A percentile compares a stretch with the other conserved stretches of the same genome.
Evolutionary conservation across 2,113 vertebrate genomes (phyloP).

Genomic region (Petroica traversi): DNA sequence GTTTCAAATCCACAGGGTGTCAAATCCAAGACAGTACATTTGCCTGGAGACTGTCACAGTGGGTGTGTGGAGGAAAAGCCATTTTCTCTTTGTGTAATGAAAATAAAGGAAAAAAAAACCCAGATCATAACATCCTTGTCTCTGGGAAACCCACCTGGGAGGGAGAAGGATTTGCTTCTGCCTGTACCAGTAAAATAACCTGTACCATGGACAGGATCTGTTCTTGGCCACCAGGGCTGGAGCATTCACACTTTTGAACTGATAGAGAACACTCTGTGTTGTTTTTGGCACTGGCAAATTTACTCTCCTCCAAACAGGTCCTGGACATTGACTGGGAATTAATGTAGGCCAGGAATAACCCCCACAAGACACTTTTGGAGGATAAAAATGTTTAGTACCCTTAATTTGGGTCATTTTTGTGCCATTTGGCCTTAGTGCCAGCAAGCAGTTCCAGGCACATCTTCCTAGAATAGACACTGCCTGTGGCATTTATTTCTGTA

Average conservation of each 20-base stretch:
- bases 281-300: background rate
- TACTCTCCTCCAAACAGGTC: background rate
- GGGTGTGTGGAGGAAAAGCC: background rate
- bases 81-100: background rate
- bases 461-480: background rate
- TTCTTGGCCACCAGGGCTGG: background rate
- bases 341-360: background rate
- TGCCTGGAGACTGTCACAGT: background rate
- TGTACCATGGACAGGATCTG: rapidly evolving
- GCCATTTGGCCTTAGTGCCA: background rate
- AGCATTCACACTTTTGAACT: background rate
- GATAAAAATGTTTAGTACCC: background rate
- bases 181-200: background rate
- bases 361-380: background rate
- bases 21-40: background rate
- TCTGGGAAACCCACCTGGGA: background rate
- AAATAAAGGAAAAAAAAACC: background rate
- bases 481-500: background rate
- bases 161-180: background rate
- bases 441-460: background rate
- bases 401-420: background rate
- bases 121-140: background rate
- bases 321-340: background rate
- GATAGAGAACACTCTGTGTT: background rate
- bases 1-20: background rate